phyloP scores from a whole-genome alignment of 2,113 vertebrate species.

The Beaufortia kweichowensis region DNA sequence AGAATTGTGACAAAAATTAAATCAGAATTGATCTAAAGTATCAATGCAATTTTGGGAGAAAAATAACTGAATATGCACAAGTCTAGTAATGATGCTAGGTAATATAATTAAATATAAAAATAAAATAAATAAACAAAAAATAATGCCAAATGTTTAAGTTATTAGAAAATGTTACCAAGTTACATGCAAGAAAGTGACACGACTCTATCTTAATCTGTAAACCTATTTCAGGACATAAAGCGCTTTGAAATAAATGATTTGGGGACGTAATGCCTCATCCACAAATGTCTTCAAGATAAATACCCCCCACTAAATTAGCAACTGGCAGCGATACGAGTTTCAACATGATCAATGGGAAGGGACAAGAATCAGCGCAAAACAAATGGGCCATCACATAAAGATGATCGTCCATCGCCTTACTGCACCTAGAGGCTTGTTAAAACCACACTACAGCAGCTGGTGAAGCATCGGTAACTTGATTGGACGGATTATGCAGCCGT shows the following conservation, averaged over 20 bases:
- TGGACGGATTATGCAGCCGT: slow-evolving; percentile 50
- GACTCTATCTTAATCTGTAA: background rate
- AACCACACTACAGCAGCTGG: slow-evolving; percentile 40
- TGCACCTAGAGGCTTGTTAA: slow-evolving; percentile 54
- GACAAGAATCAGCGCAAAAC: slow-evolving; percentile 35
- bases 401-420: slow-evolving; percentile 48
- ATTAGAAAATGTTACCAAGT: background rate
- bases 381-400: slow-evolving; percentile 44
- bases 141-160: background rate
- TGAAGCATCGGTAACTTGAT: slow-evolving; percentile 46
- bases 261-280: background rate
- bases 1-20: background rate
- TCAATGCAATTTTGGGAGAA: too few relatives aligned
- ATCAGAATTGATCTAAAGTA: too few relatives aligned
- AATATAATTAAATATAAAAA: too few relatives aligned
- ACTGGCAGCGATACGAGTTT: background rate
- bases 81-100: too few relatives aligned
- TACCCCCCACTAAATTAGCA: slow-evolving; percentile 6
- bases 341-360: slow-evolving; percentile 36
- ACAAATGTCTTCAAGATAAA: slow-evolving; percentile 30
- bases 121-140: too few relatives aligned
- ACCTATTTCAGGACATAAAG: slow-evolving; percentile 11
- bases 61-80: too few relatives aligned
- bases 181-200: background rate
- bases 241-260: slow-evolving; percentile 19